A percentile compares a stretch with the other conserved stretches of the same genome.
Conservation (phyloP, 2,888 invertebrate genomes). For the Drosophila eohydei region DNA sequence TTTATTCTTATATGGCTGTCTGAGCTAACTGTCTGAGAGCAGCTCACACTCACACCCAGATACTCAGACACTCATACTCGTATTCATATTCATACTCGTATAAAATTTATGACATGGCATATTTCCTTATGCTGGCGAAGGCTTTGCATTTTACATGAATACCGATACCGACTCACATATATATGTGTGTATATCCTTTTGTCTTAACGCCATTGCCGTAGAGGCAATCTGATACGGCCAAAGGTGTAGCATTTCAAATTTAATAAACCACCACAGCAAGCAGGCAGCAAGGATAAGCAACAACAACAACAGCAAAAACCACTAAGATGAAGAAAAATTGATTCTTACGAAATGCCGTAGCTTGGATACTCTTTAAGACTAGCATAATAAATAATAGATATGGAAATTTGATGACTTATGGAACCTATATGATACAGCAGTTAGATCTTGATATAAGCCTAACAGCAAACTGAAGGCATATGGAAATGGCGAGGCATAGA, state of each 20-base stretch:
- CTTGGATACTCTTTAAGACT: conserved; percentile 12
- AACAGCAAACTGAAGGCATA: no score
- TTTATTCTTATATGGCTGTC: conserved; percentile 49
- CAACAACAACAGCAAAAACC: conserved; percentile 18
- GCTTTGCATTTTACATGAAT: conserved; percentile 74
- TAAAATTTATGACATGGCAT: conserved; percentile 77
- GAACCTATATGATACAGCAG: background rate
- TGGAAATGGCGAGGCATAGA: no score
- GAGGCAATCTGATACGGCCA: conserved; percentile 69
- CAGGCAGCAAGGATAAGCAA: conserved; percentile 26
- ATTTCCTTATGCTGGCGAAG: conserved; percentile 69
- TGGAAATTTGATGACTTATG: no score
- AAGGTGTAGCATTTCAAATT: conserved; percentile 79
- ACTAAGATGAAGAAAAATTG: conserved; percentile 12
- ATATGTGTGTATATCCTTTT: conserved; percentile 46
- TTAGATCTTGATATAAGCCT: no score
- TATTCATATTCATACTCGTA: conserved; percentile 54
- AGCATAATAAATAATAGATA: background rate
- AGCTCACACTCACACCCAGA: conserved; percentile 17
- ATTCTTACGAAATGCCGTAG: background rate
- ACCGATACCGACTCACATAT: conserved; percentile 37
- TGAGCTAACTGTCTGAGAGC: conserved; percentile 45
- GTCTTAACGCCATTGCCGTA: conserved; percentile 63
- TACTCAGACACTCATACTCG: conserved; percentile 27
- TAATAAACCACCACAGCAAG: conserved; percentile 63